phyloP scores from a whole-genome alignment of 2,113 vertebrate genomes.

The Macrotis lagotis region DNA sequence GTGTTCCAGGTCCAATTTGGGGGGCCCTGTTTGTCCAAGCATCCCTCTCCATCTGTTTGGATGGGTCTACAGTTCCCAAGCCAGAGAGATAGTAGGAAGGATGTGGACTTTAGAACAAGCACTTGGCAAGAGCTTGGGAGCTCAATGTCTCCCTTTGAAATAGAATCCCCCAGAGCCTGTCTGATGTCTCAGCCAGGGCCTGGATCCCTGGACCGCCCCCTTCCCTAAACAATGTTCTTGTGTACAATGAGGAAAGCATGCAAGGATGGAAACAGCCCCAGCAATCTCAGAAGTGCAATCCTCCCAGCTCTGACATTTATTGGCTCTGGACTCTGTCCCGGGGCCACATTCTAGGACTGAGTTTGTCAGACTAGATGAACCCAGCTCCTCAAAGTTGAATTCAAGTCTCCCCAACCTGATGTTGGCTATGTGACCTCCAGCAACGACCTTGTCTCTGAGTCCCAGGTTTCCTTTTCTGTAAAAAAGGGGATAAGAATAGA shows the following conservation, averaged over 20 bases:
- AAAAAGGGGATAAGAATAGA: not conserved
- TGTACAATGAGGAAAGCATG: not conserved
- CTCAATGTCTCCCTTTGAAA: conserved; percentile 61
- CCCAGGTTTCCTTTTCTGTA: not conserved
- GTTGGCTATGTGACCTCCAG: not conserved
- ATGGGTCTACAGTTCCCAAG: conserved; percentile 36
- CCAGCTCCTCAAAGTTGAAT: not conserved
- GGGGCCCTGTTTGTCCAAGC: conserved; percentile 43
- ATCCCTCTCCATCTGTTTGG: conserved; percentile 61
- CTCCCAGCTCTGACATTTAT: not conserved
- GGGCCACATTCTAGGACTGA: not conserved
- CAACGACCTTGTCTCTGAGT: not conserved
- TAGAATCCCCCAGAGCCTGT: conserved; percentile 59
- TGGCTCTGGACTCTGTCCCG: not conserved
- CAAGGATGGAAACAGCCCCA: not conserved
- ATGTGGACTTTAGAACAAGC: conserved; percentile 50
- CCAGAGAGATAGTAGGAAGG: conserved; percentile 60
- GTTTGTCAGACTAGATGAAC: not conserved
- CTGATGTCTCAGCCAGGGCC: conserved; percentile 62
- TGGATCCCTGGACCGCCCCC: conserved; percentile 43
- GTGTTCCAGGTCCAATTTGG: conserved; percentile 43
- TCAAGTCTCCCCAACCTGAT: not conserved
- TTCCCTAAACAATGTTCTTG: not conserved
- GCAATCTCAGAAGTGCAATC: too few relatives aligned
- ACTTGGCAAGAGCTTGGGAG: conserved; percentile 58